A percentile compares a stretch with the other conserved stretches of the same genome.
phyloP scores from a whole-genome alignment of 1,140 invertebrate species.

The Drosophila subpulchrella region DNA sequence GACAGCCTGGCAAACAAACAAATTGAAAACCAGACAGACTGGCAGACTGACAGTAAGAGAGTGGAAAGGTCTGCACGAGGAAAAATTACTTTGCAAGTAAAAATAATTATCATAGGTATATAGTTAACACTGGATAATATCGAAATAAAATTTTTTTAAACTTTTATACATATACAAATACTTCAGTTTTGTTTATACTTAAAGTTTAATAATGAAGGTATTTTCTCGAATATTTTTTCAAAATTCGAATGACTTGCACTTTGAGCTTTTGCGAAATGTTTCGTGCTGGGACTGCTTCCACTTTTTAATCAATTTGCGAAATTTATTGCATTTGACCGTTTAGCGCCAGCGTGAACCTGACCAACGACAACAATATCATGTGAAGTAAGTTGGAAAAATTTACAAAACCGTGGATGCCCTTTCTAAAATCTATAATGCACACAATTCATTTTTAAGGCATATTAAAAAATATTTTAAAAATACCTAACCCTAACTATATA shows the following conservation, averaged over 20 bases:
- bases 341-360: conserved; percentile 48
- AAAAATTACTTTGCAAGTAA: neutral
- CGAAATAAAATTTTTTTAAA: too few relatives aligned
- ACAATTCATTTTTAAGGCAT: too few relatives aligned
- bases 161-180: too few relatives aligned
- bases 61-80: neutral
- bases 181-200: too few relatives aligned
- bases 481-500: too few relatives aligned
- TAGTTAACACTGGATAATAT: too few relatives aligned
- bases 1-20: conserved; percentile 29
- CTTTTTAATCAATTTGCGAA: conserved; percentile 69
- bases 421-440: neutral
- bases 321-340: conserved; percentile 68
- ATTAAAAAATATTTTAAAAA: too few relatives aligned
- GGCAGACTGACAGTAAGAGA: conserved; percentile 21
- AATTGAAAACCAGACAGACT: conserved; percentile 20
- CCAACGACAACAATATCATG: conserved; percentile 36
- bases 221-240: too few relatives aligned
- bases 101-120: neutral
- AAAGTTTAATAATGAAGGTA: too few relatives aligned
- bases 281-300: conserved; percentile 31
- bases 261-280: conserved; percentile 65
- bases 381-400: conserved; percentile 24
- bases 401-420: neutral
- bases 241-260: neutral